Evolutionary conservation across 2,888 invertebrate genomes (phyloP).

Genomic region (Meandrusa payeni): DNA sequence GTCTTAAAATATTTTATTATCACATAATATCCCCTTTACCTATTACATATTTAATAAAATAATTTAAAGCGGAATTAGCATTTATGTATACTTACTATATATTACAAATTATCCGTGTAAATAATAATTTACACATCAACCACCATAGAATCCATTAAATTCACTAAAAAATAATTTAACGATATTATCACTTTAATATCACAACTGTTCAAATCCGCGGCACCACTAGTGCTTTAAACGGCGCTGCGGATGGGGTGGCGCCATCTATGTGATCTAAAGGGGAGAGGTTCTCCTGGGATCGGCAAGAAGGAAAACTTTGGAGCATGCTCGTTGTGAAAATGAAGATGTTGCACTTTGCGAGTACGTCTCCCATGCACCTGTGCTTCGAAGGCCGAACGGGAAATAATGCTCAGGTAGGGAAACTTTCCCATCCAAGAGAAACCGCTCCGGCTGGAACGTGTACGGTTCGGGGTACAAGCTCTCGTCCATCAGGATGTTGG

Average conservation of each 20-base stretch:
- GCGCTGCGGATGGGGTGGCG: conserved; percentile 87
- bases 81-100: too few species aligned
- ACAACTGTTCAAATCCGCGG: conserved; percentile 51
- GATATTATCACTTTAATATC: background rate
- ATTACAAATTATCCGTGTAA: too few species aligned
- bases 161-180: background rate
- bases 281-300: conserved; percentile 83
- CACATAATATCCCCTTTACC: too few species aligned
- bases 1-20: too few species aligned
- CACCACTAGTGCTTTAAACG: conserved; percentile 84
- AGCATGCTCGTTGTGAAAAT: conserved; percentile 86
- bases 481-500: conserved; percentile 85
- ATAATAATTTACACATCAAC: too few species aligned
- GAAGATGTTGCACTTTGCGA: conserved; percentile 89
- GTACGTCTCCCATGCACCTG: conserved; percentile 89
- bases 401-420: conserved; percentile 85
- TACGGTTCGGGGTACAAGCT: conserved; percentile 85
- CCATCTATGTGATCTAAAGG: conserved; percentile 86
- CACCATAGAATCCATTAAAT: background rate
- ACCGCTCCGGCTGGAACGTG: conserved; percentile 88
- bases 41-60: too few species aligned
- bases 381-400: conserved; percentile 91
- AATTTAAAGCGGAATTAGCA: too few species aligned
- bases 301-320: conserved; percentile 86
- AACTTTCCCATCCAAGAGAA: conserved; percentile 82